Evolutionary conservation across 2,888 invertebrate genomes (phyloP).

Genomic region (Marasmarcha lunaedactyla): DNA sequence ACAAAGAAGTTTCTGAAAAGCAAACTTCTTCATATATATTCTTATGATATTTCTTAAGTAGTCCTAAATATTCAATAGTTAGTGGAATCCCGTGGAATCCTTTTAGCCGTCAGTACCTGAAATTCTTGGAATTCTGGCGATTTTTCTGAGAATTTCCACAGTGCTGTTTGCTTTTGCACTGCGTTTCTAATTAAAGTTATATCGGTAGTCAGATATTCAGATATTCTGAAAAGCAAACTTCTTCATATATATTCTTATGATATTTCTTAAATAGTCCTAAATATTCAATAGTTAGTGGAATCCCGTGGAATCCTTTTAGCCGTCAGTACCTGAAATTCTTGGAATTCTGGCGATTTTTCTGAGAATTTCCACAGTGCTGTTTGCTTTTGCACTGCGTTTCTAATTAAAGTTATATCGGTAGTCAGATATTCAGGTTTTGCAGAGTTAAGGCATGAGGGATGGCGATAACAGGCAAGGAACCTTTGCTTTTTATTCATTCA

Average conservation of each 20-base stretch:
- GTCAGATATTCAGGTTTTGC: slow-evolving; percentile 1
- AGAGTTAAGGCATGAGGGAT: not conserved
- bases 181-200: slow-evolving; percentile 56
- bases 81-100: too few relatives aligned
- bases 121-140: slow-evolving; percentile 8
- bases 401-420: slow-evolving; percentile 53
- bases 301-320: too few relatives aligned
- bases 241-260: too few relatives aligned
- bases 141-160: slow-evolving; percentile 30
- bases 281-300: too few relatives aligned
- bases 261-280: too few relatives aligned
- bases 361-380: slow-evolving; percentile 22
- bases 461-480: not conserved
- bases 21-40: too few relatives aligned
- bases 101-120: too few relatives aligned
- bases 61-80: too few relatives aligned
- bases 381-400: slow-evolving; percentile 43
- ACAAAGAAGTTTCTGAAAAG: too few relatives aligned
- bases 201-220: slow-evolving; percentile 18
- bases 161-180: slow-evolving; percentile 38
- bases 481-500: too few relatives aligned
- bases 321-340: not conserved
- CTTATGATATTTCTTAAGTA: too few relatives aligned
- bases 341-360: slow-evolving; percentile 26
- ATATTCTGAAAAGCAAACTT: too few relatives aligned